phyloP scores from a whole-genome alignment of 2,888 invertebrate genomes.

The Caenorhabditis sp. region DNA sequence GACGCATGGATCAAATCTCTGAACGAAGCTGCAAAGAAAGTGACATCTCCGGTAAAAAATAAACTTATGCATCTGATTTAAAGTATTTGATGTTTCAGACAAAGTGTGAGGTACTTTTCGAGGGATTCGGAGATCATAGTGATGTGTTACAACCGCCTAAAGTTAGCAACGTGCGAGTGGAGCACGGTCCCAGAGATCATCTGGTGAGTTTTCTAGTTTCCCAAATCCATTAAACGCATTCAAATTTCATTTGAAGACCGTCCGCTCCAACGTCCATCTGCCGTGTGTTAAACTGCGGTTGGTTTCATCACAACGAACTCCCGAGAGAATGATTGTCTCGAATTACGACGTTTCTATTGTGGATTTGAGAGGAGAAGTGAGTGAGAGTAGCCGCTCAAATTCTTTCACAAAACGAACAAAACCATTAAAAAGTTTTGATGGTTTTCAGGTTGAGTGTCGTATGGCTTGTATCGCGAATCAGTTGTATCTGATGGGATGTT shows the following conservation, averaged over 20 bases:
- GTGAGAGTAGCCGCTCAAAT: neutral
- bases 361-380: constrained; percentile 80
- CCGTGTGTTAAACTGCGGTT: constrained; percentile 74
- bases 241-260: constrained; percentile 69
- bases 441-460: constrained; percentile 79
- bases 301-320: constrained; percentile 78
- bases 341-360: constrained; percentile 79
- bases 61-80: neutral
- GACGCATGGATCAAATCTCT: constrained; percentile 84
- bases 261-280: constrained; percentile 75
- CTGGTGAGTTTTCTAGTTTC: constrained; percentile 64
- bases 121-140: constrained; percentile 77
- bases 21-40: constrained; percentile 84
- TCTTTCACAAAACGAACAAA: constrained; percentile 1
- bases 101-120: constrained; percentile 81
- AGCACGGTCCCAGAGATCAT: constrained; percentile 78
- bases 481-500: constrained; percentile 82
- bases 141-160: constrained; percentile 74
- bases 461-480: constrained; percentile 83
- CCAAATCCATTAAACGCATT: neutral
- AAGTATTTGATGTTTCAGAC: constrained; percentile 69
- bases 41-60: constrained; percentile 80
- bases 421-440: constrained; percentile 9
- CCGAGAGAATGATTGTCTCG: constrained; percentile 78
- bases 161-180: constrained; percentile 76